Conservation (phyloP, 1,140 invertebrate genomes). For the Leptinotarsa defecta region DNA sequence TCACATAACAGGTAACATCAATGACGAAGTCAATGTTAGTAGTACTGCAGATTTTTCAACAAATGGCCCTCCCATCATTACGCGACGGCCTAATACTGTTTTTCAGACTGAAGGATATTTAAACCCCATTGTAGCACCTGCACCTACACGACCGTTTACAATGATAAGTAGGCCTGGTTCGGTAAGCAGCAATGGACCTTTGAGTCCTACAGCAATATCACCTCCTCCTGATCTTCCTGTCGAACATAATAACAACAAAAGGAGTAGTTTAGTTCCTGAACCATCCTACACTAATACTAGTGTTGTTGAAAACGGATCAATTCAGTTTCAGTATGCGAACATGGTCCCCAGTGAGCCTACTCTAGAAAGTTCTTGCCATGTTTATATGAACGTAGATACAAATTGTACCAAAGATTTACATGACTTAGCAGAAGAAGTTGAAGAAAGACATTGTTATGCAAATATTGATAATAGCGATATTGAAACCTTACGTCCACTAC, state of each 20-base stretch:
- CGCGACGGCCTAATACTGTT: background rate
- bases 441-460: constrained; percentile 64
- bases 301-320: constrained; percentile 36
- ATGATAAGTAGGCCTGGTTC: constrained; percentile 41
- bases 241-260: constrained; percentile 57
- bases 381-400: constrained; percentile 71
- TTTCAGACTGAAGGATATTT: constrained; percentile 46
- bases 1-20: constrained; percentile 63
- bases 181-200: constrained; percentile 49
- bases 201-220: constrained; percentile 45
- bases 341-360: constrained; percentile 54
- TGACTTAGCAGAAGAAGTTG: constrained; percentile 35
- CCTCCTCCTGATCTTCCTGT: constrained; percentile 44
- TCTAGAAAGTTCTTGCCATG: constrained; percentile 56
- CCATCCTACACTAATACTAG: constrained; percentile 46
- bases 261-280: constrained; percentile 41
- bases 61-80: constrained; percentile 34
- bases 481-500: constrained; percentile 57
- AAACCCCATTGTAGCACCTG: constrained; percentile 43
- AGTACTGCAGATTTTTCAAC: constrained; percentile 46
- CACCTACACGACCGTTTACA: background rate
- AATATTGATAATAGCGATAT: constrained; percentile 68
- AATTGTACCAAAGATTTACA: constrained; percentile 38
- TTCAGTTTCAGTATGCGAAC: constrained; percentile 56
- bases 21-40: constrained; percentile 28